Base-by-base conservation (phyloP, 2,888 invertebrate species). In the Colostygia pectinataria region DNA sequence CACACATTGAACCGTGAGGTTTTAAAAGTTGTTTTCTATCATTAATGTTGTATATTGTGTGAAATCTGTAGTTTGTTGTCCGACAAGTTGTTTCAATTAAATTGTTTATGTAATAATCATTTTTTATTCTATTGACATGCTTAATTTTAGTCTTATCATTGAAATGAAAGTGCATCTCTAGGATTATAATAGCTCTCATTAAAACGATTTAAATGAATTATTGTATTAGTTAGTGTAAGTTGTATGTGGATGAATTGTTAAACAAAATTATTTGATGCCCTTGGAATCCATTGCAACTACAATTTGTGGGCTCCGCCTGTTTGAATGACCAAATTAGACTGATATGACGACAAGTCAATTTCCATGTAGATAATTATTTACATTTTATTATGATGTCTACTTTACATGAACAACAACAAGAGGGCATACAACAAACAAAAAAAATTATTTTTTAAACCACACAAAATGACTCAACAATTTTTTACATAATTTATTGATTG, bases 121-220 rank as follows among this genome's bases (percentile, higher is more conserved):
- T 85, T 82, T 87, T 88, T 83, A 85, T 87, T 85, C 80, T 84
- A 83, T 82, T 84, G 85, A 88, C 86, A 85, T 85, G 83, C 85
- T 88, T 87, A 83, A 81, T 83, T 80, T 83, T 82, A 85, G 77
- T 77, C 71, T 80, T 74, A 83, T 83, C 75, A 80, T 80, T 85
- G 77, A 81, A 79, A 78, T 76, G 75, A 67, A 80, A 83, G 82
- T 85, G 85, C 84, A 83, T 83, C 77, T 72, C 79, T 74, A 79
- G 80, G 74, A 69, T 72, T 76, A 77, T 76, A 80, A 77, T 81
- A 82, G 87, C 86, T 88, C 86, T 87, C 85, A 80, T 77, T 77
- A 70, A 71, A 72, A 71, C 47, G 55, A 67, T 68, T 77, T 71
- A 69, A 66, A 75, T 75, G 58, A 77, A 71, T 75, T n/a, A n/a